phyloP scores from a whole-genome alignment of 2,888 invertebrate genomes.

The Andrena haemorrhoa region DNA sequence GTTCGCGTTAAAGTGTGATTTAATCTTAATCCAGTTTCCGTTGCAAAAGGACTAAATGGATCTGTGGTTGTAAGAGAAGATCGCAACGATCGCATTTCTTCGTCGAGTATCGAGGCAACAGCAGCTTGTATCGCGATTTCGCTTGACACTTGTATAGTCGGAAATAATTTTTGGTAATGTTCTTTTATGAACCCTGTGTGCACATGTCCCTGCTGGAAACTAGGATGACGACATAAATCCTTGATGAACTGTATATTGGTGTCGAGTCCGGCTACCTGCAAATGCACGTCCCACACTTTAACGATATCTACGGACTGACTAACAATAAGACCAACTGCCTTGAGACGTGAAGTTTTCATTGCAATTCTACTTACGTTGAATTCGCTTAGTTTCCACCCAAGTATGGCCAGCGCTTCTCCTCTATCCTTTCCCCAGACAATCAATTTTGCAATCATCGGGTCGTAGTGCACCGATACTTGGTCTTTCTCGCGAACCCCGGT shows the following conservation, averaged over 20 bases:
- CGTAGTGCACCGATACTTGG: slow-evolving; percentile 98
- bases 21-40: slow-evolving; percentile 87
- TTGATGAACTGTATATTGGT: slow-evolving; percentile 98
- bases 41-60: slow-evolving; percentile 87
- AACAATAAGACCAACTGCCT: too few relatives aligned
- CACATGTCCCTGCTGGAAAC: slow-evolving; percentile 94
- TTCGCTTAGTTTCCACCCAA: slow-evolving; percentile 91
- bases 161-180: slow-evolving; percentile 92
- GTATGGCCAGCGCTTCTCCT: slow-evolving; percentile 91
- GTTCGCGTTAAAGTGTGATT: slow-evolving; percentile 88
- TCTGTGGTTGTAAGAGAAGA: slow-evolving; percentile 79
- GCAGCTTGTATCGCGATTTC: slow-evolving; percentile 86
- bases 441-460: slow-evolving; percentile 99
- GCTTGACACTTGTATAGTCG: slow-evolving; percentile 85
- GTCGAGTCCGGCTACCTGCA: slow-evolving; percentile 95
- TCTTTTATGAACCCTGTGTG: slow-evolving; percentile 99
- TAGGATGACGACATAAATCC: slow-evolving; percentile 91
- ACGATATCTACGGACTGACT: neutral
- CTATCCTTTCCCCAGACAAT: slow-evolving; percentile 97
- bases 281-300: slow-evolving; percentile 10
- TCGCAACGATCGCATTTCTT: slow-evolving; percentile 83
- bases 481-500: slow-evolving; percentile 96
- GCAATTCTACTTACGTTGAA: slow-evolving; percentile 91
- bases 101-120: slow-evolving; percentile 85
- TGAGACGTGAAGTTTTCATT: neutral